Evolutionary conservation across 2,797 vertebrate genomes (phyloP).

Genomic region (Thaleichthys pacificus): DNA sequence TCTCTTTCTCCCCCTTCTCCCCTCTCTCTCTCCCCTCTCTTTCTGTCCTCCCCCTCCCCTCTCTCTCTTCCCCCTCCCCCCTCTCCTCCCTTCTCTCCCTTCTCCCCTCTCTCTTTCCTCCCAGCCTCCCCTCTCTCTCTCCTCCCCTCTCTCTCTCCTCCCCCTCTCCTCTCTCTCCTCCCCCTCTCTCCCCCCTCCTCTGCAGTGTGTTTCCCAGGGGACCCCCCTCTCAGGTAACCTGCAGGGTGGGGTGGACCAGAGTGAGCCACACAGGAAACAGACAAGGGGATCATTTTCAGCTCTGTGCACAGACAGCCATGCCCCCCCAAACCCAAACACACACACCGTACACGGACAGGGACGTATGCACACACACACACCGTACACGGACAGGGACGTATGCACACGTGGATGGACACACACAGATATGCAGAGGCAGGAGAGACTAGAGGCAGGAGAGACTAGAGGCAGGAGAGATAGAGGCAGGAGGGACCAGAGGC

Average conservation of each 20-base stretch:
- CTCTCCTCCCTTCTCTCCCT: constrained; percentile 1
- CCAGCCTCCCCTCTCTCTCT: constrained; percentile 47
- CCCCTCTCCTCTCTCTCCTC: neutral
- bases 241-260: constrained; percentile 81
- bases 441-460: no score
- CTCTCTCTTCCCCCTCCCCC: constrained; percentile 30
- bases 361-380: constrained; percentile 15
- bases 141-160: no score
- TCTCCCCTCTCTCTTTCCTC: constrained; percentile 38
- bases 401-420: constrained; percentile 6
- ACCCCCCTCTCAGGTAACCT: constrained; percentile 80
- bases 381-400: neutral
- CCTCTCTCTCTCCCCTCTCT: constrained; percentile 30
- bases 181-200: constrained; percentile 53
- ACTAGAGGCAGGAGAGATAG: neutral
- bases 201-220: constrained; percentile 78
- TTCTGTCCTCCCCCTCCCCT: no score
- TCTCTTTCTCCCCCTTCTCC: no score
- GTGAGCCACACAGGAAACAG: constrained; percentile 79
- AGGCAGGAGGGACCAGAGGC: no score
- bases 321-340: constrained; percentile 5
- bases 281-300: constrained; percentile 85
- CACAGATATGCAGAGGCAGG: constrained; percentile 1
- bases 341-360: neutral
- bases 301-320: constrained; percentile 58